These are phyloP conservation scores for Venusia cambrica DNA, from an alignment of 2,888 invertebrate species.

Conservation along the genomic window DNA sequence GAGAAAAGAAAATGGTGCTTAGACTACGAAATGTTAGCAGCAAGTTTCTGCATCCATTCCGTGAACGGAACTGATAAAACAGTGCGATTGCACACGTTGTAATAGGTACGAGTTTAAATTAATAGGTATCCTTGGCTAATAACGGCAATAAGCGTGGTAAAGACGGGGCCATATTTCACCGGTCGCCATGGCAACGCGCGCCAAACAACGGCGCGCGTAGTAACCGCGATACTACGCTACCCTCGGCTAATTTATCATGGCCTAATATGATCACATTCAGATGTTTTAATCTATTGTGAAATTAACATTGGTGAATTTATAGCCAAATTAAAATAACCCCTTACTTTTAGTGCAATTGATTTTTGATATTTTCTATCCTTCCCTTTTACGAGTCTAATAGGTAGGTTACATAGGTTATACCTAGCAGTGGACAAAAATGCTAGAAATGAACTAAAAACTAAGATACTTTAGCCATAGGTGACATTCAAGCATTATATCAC, in stretches of 20 bases:
- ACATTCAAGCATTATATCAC: too few relatives aligned
- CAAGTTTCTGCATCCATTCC: constrained; percentile 33
- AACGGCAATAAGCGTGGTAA: constrained; percentile 61
- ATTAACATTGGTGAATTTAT: too few relatives aligned
- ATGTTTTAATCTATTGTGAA: constrained; percentile 10
- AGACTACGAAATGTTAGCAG: constrained; percentile 26
- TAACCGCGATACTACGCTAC: constrained; percentile 14
- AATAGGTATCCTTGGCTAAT: constrained; percentile 70
- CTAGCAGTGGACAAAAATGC: too few relatives aligned
- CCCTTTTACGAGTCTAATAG: too few relatives aligned
- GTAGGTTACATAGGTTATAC: too few relatives aligned
- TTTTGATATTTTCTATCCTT: too few relatives aligned
- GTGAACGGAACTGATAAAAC: constrained; percentile 21
- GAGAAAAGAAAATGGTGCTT: constrained; percentile 26
- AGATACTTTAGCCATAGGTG: too few relatives aligned
- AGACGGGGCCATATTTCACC: constrained; percentile 72
- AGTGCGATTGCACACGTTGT: constrained; percentile 40
- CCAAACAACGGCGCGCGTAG: constrained; percentile 62
- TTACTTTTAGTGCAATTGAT: too few relatives aligned
- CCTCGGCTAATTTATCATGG: constrained; percentile 22
- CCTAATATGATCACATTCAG: constrained; percentile 16
- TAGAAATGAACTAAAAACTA: too few relatives aligned
- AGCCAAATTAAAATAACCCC: too few relatives aligned
- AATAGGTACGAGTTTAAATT: constrained; percentile 53
- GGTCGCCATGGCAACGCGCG: constrained; percentile 63